phyloP scores from a whole-genome alignment of 2,113 vertebrate genomes.

The Mixornis gularis region DNA sequence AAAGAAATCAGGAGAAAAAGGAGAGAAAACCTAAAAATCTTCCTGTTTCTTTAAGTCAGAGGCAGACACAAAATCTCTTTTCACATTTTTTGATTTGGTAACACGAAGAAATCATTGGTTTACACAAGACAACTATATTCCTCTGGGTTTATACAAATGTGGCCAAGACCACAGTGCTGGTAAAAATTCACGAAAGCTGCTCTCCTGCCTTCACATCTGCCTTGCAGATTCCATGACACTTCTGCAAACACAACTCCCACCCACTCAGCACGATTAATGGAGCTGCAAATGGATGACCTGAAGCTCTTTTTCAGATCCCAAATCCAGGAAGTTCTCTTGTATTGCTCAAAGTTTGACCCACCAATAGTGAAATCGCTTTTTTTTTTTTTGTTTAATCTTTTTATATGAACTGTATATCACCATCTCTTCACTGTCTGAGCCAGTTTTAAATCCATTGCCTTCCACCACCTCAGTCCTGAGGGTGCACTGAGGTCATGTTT shows the following conservation, averaged over 20 bases:
- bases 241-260: background rate
- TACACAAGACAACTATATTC: background rate
- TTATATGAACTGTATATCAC: background rate
- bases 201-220: background rate
- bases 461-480: background rate
- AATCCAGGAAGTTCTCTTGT: background rate
- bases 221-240: background rate
- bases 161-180: background rate
- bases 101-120: background rate
- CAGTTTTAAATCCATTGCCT: constrained; percentile 5
- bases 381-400: background rate
- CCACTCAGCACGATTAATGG: background rate
- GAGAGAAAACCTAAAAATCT: background rate
- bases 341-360: background rate
- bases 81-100: background rate
- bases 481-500: background rate
- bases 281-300: background rate
- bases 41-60: background rate
- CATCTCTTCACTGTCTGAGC: background rate
- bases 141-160: background rate
- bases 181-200: background rate
- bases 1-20: background rate
- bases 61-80: background rate
- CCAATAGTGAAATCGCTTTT: background rate
- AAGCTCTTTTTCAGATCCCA: background rate